Conservation (phyloP, 2,113 vertebrate genomes). For the Riparia riparia region DNA sequence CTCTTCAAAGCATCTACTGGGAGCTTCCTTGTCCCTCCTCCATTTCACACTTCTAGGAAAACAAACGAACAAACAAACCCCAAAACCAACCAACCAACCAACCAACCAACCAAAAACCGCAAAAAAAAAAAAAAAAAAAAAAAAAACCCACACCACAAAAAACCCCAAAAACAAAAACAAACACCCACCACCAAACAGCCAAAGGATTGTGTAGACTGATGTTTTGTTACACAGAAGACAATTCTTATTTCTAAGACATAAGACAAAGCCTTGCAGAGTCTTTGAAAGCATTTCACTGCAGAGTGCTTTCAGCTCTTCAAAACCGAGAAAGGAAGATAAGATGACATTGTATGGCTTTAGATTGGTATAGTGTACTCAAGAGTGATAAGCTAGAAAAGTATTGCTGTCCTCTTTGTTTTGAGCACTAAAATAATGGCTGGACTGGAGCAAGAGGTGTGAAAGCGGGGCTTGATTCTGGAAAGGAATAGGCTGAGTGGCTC, state of each 20-base stretch:
- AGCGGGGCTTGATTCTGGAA: neutral
- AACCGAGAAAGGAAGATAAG: neutral
- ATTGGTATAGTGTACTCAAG: neutral
- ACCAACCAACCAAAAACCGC: too few species aligned
- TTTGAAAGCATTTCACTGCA: neutral
- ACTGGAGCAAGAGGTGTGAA: neutral
- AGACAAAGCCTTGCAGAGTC: rapidly evolving
- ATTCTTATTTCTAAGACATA: neutral
- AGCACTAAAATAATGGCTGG: neutral
- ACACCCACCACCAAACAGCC: too few species aligned
- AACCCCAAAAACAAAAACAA: too few species aligned
- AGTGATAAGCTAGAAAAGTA: neutral
- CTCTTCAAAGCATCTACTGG: neutral
- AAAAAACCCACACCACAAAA: too few species aligned
- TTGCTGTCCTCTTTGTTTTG: neutral
- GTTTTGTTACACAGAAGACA: neutral
- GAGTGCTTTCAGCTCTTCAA: neutral
- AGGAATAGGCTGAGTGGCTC: neutral
- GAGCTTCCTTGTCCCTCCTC: neutral
- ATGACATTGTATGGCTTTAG: neutral
- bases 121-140: neutral
- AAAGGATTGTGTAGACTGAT: neutral
- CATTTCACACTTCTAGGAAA: neutral
- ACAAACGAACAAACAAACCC: neutral
- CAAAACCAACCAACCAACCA: too few species aligned